Evolutionary conservation across 2,797 vertebrate genomes (phyloP).

Genomic region (Phrynocephalus guinanensis): DNA sequence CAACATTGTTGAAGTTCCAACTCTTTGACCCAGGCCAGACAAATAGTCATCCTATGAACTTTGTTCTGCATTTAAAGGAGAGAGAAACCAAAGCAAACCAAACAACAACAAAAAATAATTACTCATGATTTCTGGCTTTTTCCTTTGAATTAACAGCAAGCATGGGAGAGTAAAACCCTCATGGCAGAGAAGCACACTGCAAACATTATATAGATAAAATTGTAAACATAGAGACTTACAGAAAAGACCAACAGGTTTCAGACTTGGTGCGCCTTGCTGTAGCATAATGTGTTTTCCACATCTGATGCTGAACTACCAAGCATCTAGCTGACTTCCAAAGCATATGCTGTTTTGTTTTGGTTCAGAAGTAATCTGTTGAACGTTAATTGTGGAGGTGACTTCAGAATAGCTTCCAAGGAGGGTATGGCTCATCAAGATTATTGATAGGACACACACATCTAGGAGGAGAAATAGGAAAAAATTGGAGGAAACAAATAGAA

Average conservation of each 20-base stretch:
- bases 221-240: background rate
- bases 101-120: background rate
- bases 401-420: background rate
- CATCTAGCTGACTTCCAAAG: background rate
- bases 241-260: background rate
- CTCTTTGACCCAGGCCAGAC: constrained; percentile 1
- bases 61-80: background rate
- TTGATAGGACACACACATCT: background rate
- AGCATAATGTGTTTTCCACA: background rate
- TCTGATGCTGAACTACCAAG: background rate
- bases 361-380: background rate
- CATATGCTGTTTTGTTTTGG: background rate
- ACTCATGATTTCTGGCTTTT: background rate
- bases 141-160: background rate
- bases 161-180: background rate
- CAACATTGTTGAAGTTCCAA: background rate
- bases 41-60: background rate
- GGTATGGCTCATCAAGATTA: background rate
- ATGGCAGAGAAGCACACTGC: background rate
- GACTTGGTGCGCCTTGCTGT: background rate
- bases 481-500: background rate
- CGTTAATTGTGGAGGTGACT: background rate
- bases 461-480: background rate
- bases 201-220: background rate
- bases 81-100: background rate